These are phyloP conservation scores for Balaeniceps rex DNA, from an alignment of 2,113 vertebrate genomes.

Conservation along the genomic window DNA sequence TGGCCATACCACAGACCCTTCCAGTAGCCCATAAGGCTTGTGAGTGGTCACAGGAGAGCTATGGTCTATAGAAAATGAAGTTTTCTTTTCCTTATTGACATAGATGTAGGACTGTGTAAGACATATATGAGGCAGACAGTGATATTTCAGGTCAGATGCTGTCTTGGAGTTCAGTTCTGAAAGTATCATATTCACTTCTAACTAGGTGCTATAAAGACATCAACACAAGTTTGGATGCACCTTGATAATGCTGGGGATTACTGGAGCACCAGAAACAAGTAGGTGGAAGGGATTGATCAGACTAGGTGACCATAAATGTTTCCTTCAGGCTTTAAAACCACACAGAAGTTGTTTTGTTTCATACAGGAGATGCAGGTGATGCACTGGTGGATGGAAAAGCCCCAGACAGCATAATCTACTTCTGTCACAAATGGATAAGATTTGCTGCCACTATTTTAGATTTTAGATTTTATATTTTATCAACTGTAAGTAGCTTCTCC, in stretches of 20 bases:
- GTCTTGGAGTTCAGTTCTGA: not conserved
- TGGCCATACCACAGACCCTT: not conserved
- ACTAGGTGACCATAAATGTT: not conserved
- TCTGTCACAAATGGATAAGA: not conserved
- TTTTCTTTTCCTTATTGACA: not conserved
- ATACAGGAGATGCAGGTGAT: not conserved
- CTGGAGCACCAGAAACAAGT: not conserved
- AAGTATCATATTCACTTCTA: not conserved
- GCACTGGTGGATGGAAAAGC: not conserved
- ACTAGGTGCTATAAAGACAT: not conserved
- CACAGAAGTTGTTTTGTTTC: not conserved
- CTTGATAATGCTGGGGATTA: not conserved
- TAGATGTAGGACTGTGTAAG: not conserved
- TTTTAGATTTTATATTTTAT: not conserved
- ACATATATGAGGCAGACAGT: not conserved
- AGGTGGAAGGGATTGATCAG: rapidly evolving
- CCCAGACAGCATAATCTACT: not conserved
- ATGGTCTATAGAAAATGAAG: not conserved
- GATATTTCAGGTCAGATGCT: not conserved
- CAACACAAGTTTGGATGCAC: not conserved
- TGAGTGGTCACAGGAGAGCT: not conserved
- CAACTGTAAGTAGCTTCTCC: not conserved
- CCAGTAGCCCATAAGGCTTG: not conserved
- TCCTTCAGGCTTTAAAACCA: not conserved
- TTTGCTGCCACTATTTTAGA: not conserved